A percentile compares a stretch with the other conserved stretches of the same genome.
Evolutionary conservation across 2,888 invertebrate species (phyloP).

Genomic region (Eurytoma californica): DNA sequence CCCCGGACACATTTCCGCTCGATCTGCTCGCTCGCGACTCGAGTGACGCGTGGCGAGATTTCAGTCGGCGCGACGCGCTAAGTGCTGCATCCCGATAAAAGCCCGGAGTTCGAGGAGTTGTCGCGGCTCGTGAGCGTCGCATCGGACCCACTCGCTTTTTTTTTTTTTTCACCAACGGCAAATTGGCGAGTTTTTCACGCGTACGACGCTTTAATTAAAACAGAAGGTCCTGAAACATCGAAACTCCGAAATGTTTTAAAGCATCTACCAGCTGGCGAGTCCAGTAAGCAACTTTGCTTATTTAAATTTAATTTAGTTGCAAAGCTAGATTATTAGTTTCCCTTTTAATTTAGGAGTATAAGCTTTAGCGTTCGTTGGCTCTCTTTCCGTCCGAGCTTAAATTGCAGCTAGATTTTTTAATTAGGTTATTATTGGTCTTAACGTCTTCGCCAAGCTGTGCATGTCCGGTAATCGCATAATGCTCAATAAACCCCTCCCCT

Average conservation of each 20-base stretch:
- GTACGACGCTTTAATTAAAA: background rate
- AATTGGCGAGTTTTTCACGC: background rate
- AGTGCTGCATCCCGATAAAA: background rate
- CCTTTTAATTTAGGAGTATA: conserved; percentile 3
- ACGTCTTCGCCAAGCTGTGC: conserved; percentile 7
- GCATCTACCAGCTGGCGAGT: background rate
- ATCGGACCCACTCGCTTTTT: background rate
- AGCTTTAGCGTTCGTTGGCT: background rate
- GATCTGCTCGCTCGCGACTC: conserved; percentile 14
- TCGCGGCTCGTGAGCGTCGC: background rate
- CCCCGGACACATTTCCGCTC: conserved; percentile 22
- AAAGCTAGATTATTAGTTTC: conserved; percentile 27
- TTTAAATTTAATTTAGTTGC: conserved; percentile 30
- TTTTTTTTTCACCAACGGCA: background rate
- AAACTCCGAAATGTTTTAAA: background rate
- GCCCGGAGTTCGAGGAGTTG: background rate
- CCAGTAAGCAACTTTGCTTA: conserved; percentile 15
- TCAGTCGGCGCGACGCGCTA: background rate
- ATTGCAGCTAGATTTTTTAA: conserved; percentile 25
- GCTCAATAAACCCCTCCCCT: conserved; percentile 13
- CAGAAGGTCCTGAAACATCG: background rate
- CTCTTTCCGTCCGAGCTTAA: background rate
- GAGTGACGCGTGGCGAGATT: background rate
- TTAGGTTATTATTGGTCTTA: conserved; percentile 38
- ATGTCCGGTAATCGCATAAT: conserved; percentile 29